Percentiles rank a stretch among this genome's conserved stretches.
Conservation (phyloP, 1,140 invertebrate genomes). For the Drosophila repletoides region DNA sequence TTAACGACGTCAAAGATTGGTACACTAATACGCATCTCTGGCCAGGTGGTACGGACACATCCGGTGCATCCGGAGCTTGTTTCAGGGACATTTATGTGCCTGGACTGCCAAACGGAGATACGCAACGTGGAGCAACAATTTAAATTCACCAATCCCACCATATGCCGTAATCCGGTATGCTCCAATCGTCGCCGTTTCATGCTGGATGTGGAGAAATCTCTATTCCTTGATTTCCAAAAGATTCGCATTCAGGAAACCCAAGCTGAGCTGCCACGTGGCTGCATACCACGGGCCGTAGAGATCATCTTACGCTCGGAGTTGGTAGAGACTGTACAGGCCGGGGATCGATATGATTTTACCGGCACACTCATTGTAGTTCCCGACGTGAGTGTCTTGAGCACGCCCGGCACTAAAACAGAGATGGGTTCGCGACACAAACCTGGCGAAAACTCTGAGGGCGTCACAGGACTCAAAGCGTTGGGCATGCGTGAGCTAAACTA, state of each 20-base stretch:
- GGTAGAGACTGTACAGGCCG: conserved; percentile 96
- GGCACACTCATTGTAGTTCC: conserved; percentile 99
- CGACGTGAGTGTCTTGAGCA: conserved; percentile 93
- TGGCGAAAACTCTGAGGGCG: conserved; percentile 92
- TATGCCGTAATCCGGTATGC: conserved; percentile 98
- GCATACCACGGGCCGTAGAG: conserved; percentile 98
- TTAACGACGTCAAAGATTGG: conserved; percentile 97
- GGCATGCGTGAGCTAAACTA: conserved; percentile 98
- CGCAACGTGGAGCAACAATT: conserved; percentile 99
- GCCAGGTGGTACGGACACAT: conserved; percentile 99
- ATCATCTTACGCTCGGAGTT: conserved; percentile 97
- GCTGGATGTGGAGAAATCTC: conserved; percentile 95
- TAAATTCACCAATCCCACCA: conserved; percentile 97
- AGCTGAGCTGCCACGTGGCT: conserved; percentile 97
- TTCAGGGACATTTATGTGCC: conserved; percentile 95
- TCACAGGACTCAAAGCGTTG: conserved; percentile 95
- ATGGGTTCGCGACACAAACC: conserved; percentile 88
- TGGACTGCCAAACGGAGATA: conserved; percentile 97
- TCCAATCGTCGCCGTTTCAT: conserved; percentile 94
- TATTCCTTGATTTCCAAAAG: conserved; percentile 99
- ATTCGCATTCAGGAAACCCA: conserved; percentile 99
- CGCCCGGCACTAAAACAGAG: conserved; percentile 94
- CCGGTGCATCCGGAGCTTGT: conserved; percentile 98
- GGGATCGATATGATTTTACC: conserved; percentile 96
- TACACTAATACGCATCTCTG: conserved; percentile 96